Conservation (phyloP, 2,113 vertebrate genomes). For the Xerus inauris region DNA sequence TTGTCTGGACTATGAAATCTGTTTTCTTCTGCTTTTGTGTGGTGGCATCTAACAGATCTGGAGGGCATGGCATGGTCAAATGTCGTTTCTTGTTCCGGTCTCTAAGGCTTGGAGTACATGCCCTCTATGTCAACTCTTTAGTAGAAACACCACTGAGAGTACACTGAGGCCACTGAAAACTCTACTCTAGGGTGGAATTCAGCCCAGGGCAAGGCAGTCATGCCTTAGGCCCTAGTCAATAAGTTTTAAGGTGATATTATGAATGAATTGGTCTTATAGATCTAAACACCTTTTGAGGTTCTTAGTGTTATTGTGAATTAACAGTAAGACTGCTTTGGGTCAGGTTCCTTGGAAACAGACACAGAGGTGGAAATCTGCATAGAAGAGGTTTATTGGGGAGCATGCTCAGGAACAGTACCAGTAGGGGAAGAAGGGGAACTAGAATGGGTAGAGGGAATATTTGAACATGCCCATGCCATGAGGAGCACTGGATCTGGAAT, state of each 20-base stretch:
- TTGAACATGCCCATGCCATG: not conserved
- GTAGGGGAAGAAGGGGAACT: not conserved
- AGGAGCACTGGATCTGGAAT: not conserved
- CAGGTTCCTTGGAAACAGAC: not conserved
- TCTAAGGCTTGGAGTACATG: not conserved
- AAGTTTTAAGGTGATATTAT: constrained; percentile 48
- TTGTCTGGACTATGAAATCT: not conserved
- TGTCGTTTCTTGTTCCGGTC: constrained; percentile 14
- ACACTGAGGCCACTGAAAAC: not conserved
- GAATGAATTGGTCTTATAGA: not conserved
- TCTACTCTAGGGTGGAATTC: not conserved
- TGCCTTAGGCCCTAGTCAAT: constrained; percentile 50
- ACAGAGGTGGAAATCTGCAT: not conserved
- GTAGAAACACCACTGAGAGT: not conserved
- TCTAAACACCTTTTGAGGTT: not conserved
- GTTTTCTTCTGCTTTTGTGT: not conserved
- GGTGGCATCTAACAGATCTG: constrained; percentile 37
- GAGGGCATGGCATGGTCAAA: not conserved
- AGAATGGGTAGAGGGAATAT: not conserved
- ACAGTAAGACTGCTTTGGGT: not conserved
- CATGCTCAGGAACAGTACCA: not conserved
- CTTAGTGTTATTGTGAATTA: not conserved
- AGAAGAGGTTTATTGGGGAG: not conserved
- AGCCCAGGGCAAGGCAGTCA: constrained; percentile 37
- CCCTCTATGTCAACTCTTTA: not conserved